Conservation (phyloP, 2,797 vertebrate species). For the Galago senegalensis region DNA sequence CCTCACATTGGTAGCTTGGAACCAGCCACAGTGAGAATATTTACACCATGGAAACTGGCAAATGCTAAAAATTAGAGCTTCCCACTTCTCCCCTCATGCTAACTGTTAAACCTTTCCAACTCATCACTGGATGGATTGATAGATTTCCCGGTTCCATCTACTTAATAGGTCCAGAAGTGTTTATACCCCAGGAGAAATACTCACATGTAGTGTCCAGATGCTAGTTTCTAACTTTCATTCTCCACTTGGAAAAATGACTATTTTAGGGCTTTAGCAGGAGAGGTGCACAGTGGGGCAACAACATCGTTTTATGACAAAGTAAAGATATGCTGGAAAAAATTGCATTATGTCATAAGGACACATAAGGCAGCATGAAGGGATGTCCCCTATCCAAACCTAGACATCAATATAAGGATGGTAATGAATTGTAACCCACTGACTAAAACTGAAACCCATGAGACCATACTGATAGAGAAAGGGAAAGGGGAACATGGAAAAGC, state of each 20-base stretch:
- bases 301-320: background rate
- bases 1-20: background rate
- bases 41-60: background rate
- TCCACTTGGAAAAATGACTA: slow-evolving; percentile 1
- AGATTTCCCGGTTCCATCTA: background rate
- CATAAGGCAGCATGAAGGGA: background rate
- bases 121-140: background rate
- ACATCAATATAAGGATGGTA: background rate
- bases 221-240: slow-evolving; percentile 18
- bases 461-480: background rate
- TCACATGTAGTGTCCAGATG: background rate
- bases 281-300: background rate
- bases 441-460: background rate
- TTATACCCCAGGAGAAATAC: background rate
- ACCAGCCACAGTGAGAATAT: background rate
- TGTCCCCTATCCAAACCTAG: background rate
- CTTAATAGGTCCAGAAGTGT: background rate
- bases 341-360: background rate
- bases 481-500: background rate
- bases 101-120: background rate
- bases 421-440: background rate
- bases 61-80: background rate
- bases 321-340: background rate
- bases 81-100: too few species aligned
- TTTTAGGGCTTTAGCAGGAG: background rate